Percentiles rank a stretch among this genome's conserved stretches.
phyloP scores from a whole-genome alignment of 1,140 invertebrate genomes.

The Neodiprion lecontei region DNA sequence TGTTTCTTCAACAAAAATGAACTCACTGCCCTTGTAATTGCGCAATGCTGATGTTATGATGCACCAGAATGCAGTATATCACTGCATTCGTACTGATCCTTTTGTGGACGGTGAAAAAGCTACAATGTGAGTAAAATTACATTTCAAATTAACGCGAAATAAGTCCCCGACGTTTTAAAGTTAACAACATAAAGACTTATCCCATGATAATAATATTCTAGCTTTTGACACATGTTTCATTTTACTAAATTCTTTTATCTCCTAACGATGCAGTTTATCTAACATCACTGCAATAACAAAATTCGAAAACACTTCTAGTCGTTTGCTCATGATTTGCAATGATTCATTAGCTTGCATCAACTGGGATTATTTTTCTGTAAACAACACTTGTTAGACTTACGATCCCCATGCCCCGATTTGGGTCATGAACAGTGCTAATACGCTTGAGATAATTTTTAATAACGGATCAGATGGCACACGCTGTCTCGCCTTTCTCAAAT shows the following conservation, averaged over 20 bases:
- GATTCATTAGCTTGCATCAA: no score
- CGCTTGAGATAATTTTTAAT: no score
- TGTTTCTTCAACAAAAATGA: neutral
- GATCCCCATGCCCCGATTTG: no score
- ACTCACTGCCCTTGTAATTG: neutral
- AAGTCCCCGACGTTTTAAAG: neutral
- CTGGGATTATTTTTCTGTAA: no score
- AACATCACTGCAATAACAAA: no score
- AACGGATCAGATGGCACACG: no score
- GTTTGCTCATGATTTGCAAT: no score
- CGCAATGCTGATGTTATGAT: constrained; percentile 24
- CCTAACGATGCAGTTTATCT: no score
- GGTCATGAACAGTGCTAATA: no score
- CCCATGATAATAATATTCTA: neutral
- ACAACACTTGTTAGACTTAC: no score
- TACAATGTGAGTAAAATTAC: constrained; percentile 25
- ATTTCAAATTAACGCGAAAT: neutral
- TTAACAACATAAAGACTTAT: neutral
- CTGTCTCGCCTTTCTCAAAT: no score
- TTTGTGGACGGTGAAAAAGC: constrained; percentile 21
- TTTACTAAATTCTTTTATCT: neutral
- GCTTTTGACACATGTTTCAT: neutral
- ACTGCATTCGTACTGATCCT: constrained; percentile 24
- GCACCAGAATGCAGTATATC: constrained; percentile 31
- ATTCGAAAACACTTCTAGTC: no score